These are phyloP conservation scores for Plutella xylostella DNA, from an alignment of 2,888 invertebrate species.

Conservation along the genomic window DNA sequence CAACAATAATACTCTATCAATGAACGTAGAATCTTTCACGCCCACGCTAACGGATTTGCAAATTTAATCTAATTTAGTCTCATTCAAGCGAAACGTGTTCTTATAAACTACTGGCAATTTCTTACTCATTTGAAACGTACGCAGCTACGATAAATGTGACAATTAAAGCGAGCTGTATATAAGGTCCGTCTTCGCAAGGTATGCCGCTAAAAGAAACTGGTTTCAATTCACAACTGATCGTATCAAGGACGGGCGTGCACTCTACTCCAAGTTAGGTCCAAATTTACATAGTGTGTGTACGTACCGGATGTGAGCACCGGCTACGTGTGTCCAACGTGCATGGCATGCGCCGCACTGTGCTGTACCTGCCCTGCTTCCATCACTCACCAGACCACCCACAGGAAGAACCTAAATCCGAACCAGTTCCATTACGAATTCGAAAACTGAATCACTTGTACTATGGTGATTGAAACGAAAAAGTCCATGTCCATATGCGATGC, in stretches of 20 bases:
- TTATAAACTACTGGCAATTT: too few species aligned
- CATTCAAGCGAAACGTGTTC: too few species aligned
- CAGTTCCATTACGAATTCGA: background rate
- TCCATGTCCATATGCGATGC: too few species aligned
- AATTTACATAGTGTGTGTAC: conserved; percentile 48
- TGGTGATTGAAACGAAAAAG: too few species aligned
- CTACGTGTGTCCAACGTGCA: conserved; percentile 36
- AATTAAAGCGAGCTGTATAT: too few species aligned
- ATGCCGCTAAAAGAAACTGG: background rate
- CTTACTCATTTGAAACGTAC: too few species aligned
- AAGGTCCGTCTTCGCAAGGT: too few species aligned
- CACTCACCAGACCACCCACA: background rate
- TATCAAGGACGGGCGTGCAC: conserved; percentile 40
- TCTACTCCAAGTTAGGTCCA: conserved; percentile 34
- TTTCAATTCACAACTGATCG: conserved; percentile 23
- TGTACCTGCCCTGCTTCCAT: conserved; percentile 2
- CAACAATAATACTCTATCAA: too few species aligned
- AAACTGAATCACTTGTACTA: background rate
- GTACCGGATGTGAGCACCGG: conserved; percentile 50
- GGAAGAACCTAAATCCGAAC: background rate
- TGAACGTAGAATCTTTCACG: conserved; percentile 4
- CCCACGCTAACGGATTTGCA: background rate
- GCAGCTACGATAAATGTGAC: too few species aligned
- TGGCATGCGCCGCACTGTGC: too few species aligned
- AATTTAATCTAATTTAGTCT: background rate